A percentile compares a stretch with the other conserved stretches of the same genome.
Conservation (phyloP, 2,113 vertebrate genomes). For the Cryptomyrus ogoouensis region DNA sequence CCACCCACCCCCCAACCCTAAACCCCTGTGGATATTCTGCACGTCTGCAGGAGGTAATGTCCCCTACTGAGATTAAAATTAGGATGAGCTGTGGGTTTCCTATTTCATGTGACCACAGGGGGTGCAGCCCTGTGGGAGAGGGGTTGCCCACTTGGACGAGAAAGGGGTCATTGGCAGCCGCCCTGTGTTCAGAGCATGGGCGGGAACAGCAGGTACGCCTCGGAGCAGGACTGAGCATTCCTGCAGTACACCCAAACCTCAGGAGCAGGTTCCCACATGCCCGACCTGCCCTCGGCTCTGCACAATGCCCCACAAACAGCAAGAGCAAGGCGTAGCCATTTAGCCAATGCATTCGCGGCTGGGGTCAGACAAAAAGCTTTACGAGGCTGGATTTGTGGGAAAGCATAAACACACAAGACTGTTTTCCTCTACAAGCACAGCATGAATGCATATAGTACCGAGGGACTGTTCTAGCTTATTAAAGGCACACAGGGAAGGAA, state of each 20-base stretch:
- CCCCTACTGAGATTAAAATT: neutral
- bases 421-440: neutral
- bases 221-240: neutral
- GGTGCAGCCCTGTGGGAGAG: neutral
- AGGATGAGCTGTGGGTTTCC: neutral
- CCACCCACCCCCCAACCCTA: neutral
- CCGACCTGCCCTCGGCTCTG: neutral
- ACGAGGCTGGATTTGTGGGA: neutral
- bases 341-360: neutral
- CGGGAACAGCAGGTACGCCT: neutral
- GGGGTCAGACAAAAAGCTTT: neutral
- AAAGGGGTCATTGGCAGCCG: neutral
- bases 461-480: neutral
- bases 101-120: neutral
- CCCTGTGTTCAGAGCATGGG: neutral
- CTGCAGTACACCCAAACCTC: neutral
- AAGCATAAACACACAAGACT: neutral
- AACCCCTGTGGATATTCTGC: neutral
- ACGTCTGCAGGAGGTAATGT: neutral
- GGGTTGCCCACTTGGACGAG: neutral
- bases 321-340: neutral
- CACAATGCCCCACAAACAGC: neutral
- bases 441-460: neutral
- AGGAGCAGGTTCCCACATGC: conserved; percentile 20
- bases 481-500: neutral